Conservation (phyloP, 1,140 invertebrate species). For the Cotesia chilonis region DNA sequence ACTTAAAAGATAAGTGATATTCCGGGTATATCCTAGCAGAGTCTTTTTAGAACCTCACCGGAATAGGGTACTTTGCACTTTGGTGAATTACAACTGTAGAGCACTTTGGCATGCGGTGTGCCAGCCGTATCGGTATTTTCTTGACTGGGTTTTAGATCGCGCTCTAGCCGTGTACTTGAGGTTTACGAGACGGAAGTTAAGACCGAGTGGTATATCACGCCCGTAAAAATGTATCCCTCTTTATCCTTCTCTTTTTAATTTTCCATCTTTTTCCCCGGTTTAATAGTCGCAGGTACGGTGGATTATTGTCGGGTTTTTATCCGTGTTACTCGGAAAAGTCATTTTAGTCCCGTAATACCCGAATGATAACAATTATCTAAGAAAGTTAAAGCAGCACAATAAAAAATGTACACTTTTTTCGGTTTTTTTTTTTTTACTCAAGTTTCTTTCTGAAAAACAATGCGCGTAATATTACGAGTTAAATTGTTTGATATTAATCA, state of each 20-base stretch:
- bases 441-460: no score
- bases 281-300: not conserved
- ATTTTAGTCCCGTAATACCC: no score
- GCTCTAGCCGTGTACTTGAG: conserved; percentile 21
- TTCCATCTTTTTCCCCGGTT: conserved; percentile 18
- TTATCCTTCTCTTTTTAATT: conserved; percentile 31
- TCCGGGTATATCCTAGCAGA: conserved; percentile 4
- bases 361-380: no score
- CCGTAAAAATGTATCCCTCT: conserved; percentile 34
- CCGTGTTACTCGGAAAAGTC: no score
- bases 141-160: conserved; percentile 33
- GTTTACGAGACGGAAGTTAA: conserved; percentile 40
- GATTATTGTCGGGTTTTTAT: not conserved
- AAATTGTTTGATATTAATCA: no score
- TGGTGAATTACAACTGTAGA: conserved; percentile 41
- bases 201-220: conserved; percentile 31
- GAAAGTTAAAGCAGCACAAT: no score
- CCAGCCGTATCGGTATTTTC: conserved; percentile 43
- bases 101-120: no score
- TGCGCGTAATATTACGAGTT: no score
- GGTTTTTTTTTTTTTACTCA: no score
- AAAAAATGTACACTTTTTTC: no score
- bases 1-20: conserved; percentile 33
- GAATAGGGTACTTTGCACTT: conserved; percentile 42
- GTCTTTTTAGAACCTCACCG: conserved; percentile 41